Evolutionary conservation across 2,888 invertebrate species (phyloP), one percentile per base, ranked within the genome.

Genomic region (Sinotaia quadrata): DNA sequence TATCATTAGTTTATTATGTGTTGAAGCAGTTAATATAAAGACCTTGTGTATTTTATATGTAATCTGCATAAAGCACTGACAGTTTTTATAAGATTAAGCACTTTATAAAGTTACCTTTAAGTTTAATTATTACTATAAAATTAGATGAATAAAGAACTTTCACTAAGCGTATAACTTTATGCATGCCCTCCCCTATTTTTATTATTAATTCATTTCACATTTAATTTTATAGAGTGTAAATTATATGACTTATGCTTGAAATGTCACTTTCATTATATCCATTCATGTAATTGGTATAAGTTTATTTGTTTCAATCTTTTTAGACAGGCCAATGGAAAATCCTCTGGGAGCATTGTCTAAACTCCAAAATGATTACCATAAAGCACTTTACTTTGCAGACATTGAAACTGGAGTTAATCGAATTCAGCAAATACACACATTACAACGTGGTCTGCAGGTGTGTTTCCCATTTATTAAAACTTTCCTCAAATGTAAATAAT

Each of bases 361-460:
- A 15, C 54, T 70, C 3, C 57, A 71, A 21, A 57, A 68, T 24
- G 70, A 73, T 33, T 73, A 73, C 24, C 73, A 73, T 54, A 73
- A 73, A 66, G 73, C 73, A 5, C 57, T 73, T 8, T 73, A 73
- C 60, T 73, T 70, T 57, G 73, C 73, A 41, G 73, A 73, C 41
- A 71, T 71, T 33, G 73, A 73, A 47, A 18, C 24, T 47, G 47
- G n/a, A 7, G 47, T n/a, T 21, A 47, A 47, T 18, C 47, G 73
- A 44, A 58, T 67, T 5, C 49, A 68, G 24, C 71, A 73, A 36
- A 73, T 73, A 51, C 70, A 73, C 49, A 65, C 52, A 12, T 36
- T 73, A 10, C 73, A 73, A 36, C 44, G 60, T 44, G 71, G 68
- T 12, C 37, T 73, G 2, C 73, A 73, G 62, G 73, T 73, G 33